These are phyloP conservation scores for Neotoma lepida DNA, from an alignment of 2,113 vertebrate genomes.

Conservation along the genomic window DNA sequence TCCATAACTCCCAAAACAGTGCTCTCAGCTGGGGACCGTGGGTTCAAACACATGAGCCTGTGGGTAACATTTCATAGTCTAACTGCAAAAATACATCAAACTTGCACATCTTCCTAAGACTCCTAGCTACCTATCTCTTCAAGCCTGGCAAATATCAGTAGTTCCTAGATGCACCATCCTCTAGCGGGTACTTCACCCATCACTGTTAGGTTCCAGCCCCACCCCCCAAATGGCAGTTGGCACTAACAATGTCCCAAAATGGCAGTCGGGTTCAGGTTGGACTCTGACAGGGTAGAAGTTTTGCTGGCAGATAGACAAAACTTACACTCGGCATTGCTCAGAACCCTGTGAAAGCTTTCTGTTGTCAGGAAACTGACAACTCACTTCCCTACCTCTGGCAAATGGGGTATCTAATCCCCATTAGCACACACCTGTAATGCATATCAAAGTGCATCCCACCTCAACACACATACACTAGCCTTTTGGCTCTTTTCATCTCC, in stretches of 20 bases:
- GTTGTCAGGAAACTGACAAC: no score
- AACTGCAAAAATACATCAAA: neutral
- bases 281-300: neutral
- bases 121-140: neutral
- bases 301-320: neutral
- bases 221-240: neutral
- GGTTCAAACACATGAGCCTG: neutral
- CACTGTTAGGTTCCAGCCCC: neutral
- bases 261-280: neutral
- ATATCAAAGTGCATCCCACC: neutral
- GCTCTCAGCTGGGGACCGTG: neutral
- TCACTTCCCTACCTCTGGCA: neutral
- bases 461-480: neutral
- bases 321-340: neutral
- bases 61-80: neutral
- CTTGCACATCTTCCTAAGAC: neutral
- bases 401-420: no score
- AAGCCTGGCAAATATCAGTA: neutral
- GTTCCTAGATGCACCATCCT: neutral
- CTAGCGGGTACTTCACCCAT: neutral
- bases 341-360: neutral
- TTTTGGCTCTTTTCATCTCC: neutral
- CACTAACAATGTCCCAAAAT: neutral
- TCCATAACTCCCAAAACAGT: neutral
- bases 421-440: neutral